phyloP scores from a whole-genome alignment of 53 echinoderm and acorn worm genomes.

The Actinopyga echinites region DNA sequence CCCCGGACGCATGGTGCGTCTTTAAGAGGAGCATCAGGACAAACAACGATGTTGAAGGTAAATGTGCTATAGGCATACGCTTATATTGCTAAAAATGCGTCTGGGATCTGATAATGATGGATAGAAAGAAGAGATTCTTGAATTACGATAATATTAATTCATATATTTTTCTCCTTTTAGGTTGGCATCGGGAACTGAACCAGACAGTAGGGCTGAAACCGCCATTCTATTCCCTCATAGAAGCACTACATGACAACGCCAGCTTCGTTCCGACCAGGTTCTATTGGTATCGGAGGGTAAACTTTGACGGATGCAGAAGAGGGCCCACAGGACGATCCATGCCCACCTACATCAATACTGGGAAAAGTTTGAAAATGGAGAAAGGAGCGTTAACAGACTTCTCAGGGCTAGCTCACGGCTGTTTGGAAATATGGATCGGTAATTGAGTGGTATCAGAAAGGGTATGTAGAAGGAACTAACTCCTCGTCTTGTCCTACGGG shows the following conservation, averaged over 20 bases:
- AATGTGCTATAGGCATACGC: too few species aligned
- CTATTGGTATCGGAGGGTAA: slow-evolving; percentile 1
- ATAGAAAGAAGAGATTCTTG: too few species aligned
- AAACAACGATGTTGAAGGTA: slow-evolving; percentile 49
- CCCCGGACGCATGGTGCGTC: slow-evolving; percentile 34
- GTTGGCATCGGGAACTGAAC: not conserved
- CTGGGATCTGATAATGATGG: too few species aligned
- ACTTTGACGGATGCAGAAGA: not conserved
- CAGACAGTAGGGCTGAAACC: not conserved
- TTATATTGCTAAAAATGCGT: too few species aligned
- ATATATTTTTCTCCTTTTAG: not conserved
- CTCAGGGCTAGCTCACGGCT: not conserved
- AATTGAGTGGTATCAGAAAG: too few species aligned
- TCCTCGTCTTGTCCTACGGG: too few species aligned
- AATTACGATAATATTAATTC: not conserved
- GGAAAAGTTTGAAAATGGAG: not conserved
- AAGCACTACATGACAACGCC: not conserved
- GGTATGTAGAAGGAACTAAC: too few species aligned
- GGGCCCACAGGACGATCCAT: not conserved
- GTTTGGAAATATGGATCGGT: too few species aligned
- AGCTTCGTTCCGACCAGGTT: not conserved
- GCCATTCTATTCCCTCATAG: not conserved
- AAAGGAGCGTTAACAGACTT: not conserved
- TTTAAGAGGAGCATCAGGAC: slow-evolving; percentile 40
- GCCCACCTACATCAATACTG: not conserved